Conservation (phyloP, 2,797 vertebrate genomes). For the Xenopus petersii region DNA sequence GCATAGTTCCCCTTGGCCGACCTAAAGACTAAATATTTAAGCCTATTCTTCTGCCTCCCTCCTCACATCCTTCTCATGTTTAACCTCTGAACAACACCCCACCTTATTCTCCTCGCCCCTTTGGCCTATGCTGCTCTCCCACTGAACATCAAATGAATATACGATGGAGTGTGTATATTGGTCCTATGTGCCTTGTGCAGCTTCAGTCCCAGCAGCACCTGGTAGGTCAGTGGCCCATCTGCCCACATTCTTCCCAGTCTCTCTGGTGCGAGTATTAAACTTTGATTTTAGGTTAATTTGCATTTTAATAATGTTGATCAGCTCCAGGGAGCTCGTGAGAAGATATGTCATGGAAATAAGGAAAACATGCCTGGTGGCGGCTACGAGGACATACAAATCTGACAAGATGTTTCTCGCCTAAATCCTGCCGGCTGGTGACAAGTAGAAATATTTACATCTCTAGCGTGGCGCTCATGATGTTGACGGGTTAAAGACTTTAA, state of each 20-base stretch:
- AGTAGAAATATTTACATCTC: not conserved
- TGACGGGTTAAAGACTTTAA: too few species aligned
- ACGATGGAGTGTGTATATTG: not conserved
- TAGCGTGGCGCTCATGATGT: too few species aligned
- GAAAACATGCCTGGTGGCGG: not conserved
- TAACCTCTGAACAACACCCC: too few species aligned
- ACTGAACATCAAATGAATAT: not conserved
- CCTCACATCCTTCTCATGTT: too few species aligned
- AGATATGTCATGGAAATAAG: constrained; percentile 15
- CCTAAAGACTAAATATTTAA: too few species aligned
- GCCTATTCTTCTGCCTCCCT: too few species aligned
- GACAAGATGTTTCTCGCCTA: not conserved
- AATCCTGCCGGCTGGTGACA: not conserved
- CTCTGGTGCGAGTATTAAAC: constrained; percentile 7
- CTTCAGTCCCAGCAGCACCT: not conserved
- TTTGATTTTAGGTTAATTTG: constrained; percentile 33
- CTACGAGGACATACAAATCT: not conserved
- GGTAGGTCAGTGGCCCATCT: constrained; percentile 19
- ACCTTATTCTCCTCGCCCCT: not conserved
- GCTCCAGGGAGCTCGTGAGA: constrained; percentile 16
- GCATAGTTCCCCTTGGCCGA: too few species aligned
- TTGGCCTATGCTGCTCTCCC: not conserved
- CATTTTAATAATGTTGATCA: constrained; percentile 33
- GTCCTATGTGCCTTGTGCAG: not conserved
- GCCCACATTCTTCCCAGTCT: constrained; percentile 2